These are phyloP conservation scores for Rhopalosiphum maidis DNA, from an alignment of 1,140 invertebrate species.

Conservation along the genomic window DNA sequence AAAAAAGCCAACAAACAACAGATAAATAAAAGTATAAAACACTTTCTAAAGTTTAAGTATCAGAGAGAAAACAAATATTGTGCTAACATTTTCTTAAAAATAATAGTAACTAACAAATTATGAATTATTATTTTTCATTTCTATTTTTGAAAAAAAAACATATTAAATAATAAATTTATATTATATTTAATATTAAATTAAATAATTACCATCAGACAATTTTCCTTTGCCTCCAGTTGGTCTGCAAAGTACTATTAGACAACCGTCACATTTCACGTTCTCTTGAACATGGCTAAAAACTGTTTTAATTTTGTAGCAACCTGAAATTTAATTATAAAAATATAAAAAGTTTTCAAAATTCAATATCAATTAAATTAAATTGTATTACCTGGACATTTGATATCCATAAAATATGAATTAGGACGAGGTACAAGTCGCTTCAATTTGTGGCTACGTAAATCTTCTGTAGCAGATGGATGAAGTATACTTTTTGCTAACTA, in stretches of 20 bases:
- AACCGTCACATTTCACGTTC: constrained; percentile 97
- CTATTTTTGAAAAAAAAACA: background rate
- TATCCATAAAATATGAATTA: constrained; percentile 99
- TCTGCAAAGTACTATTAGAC: constrained; percentile 96
- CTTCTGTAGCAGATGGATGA: constrained; percentile 89
- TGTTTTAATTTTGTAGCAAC: constrained; percentile 98
- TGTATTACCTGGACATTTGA: constrained; percentile 84
- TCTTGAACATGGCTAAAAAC: constrained; percentile 99
- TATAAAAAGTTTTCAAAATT: background rate
- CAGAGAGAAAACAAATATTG: no score
- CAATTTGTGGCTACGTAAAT: constrained; percentile 91
- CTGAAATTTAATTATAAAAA: constrained; percentile 60
- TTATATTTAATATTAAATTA: background rate
- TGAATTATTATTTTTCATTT: background rate
- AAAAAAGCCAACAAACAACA: no score
- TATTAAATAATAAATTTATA: background rate
- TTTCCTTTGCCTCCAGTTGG: constrained; percentile 98
- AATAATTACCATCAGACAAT: constrained; percentile 87
- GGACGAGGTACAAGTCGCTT: constrained; percentile 98
- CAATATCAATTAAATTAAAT: background rate
- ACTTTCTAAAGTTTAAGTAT: no score
- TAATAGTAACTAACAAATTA: background rate
- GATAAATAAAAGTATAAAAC: no score
- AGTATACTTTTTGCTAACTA: constrained; percentile 96
- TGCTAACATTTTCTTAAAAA: no score